A percentile compares a stretch with the other conserved stretches of the same genome.
These are phyloP conservation scores for Automeris io DNA, from an alignment of 2,888 invertebrate species.

Conservation along the genomic window DNA sequence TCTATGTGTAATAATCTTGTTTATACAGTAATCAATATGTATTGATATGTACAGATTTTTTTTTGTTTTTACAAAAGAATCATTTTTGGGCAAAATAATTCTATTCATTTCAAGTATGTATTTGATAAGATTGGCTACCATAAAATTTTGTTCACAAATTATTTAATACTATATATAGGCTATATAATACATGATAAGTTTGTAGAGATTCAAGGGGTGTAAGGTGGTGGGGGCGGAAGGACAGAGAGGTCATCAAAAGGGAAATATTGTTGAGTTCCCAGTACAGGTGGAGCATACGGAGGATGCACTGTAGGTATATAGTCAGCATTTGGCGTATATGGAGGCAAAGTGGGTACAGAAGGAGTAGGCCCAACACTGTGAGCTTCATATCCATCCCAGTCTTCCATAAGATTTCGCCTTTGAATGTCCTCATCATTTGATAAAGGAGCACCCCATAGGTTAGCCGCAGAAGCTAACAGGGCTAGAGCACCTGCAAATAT, in stretches of 20 bases:
- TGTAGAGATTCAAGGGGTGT: slow-evolving; percentile 55
- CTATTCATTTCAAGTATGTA: no score
- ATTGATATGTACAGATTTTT: neutral
- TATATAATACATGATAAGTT: slow-evolving; percentile 13
- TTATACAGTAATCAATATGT: neutral
- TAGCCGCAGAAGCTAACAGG: slow-evolving; percentile 82
- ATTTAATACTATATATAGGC: neutral
- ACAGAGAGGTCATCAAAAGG: slow-evolving; percentile 68
- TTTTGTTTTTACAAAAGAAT: neutral
- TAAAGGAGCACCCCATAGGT: slow-evolving; percentile 78
- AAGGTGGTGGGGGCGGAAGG: slow-evolving; percentile 73
- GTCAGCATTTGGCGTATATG: slow-evolving; percentile 74
- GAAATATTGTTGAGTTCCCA: slow-evolving; percentile 64
- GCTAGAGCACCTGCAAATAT: slow-evolving; percentile 81
- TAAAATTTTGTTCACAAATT: neutral
- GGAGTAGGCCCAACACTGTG: slow-evolving; percentile 77
- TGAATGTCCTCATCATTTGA: slow-evolving; percentile 64
- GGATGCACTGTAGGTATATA: slow-evolving; percentile 45
- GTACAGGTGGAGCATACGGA: slow-evolving; percentile 52
- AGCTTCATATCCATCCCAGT: slow-evolving; percentile 79
- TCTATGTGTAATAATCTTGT: no score
- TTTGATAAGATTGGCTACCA: no score
- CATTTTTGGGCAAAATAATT: neutral
- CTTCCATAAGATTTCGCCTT: slow-evolving; percentile 77
- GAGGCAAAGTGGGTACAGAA: slow-evolving; percentile 75